These are phyloP conservation scores for Mesitornis unicolor DNA, from an alignment of 2,113 vertebrate genomes.

Conservation along the genomic window DNA sequence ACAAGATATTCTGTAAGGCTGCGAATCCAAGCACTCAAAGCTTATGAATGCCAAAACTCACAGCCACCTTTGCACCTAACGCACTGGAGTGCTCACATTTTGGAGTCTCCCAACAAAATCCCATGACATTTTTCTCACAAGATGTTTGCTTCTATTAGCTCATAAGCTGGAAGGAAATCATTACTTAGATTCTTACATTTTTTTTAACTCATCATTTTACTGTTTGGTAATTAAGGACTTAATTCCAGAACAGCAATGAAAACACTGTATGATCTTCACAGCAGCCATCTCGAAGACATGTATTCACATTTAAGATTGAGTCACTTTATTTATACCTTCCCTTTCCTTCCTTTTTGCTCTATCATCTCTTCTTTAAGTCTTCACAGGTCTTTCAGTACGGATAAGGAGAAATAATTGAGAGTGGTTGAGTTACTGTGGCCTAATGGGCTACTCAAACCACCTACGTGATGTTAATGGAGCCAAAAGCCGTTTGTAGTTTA, in stretches of 20 bases:
- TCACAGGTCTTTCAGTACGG: not conserved
- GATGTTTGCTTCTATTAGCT: not conserved
- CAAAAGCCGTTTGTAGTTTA: not conserved
- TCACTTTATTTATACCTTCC: not conserved
- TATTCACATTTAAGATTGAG: not conserved
- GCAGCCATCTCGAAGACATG: not conserved
- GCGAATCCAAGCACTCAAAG: not conserved
- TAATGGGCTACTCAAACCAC: not conserved
- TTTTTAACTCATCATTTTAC: not conserved
- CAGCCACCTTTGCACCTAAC: not conserved
- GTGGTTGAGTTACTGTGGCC: not conserved
- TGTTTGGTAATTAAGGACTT: not conserved
- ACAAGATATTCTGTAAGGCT: not conserved
- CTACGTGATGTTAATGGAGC: not conserved
- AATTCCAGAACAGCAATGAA: not conserved
- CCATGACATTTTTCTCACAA: not conserved
- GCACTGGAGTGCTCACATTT: not conserved
- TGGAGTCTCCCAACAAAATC: not conserved
- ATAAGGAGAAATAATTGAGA: not conserved
- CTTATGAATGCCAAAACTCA: not conserved
- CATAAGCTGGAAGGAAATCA: not conserved
- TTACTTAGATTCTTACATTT: not conserved
- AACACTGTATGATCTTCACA: rapidly evolving
- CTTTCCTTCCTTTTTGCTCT: not conserved
- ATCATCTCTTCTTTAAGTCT: not conserved